A percentile compares a stretch with the other conserved stretches of the same genome.
Conservation (phyloP, 2,888 invertebrate genomes). For the Nomada fucata region DNA sequence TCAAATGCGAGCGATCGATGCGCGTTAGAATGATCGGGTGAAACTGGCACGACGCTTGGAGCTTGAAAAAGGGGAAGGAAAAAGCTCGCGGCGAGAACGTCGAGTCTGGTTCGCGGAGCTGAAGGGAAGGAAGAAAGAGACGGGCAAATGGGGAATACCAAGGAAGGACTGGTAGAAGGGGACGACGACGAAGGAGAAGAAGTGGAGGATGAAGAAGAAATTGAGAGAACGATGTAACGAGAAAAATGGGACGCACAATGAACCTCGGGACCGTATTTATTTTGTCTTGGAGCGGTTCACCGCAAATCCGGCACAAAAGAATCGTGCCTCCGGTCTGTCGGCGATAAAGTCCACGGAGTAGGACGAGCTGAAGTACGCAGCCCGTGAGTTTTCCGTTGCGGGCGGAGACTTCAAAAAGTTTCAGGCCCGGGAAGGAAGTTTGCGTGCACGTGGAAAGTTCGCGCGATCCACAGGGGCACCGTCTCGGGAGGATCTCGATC, state of each 20-base stretch:
- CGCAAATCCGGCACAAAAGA: constrained; percentile 59
- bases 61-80: constrained; percentile 8
- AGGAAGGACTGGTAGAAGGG: neutral
- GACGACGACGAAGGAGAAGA: neutral
- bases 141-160: neutral
- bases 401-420: constrained; percentile 63
- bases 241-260: constrained; percentile 46
- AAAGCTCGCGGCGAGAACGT: constrained; percentile 15
- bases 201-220: neutral
- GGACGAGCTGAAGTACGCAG: constrained; percentile 41
- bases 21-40: constrained; percentile 55
- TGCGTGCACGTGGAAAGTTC: constrained; percentile 59
- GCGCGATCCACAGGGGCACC: constrained; percentile 26
- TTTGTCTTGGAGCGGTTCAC: constrained; percentile 54
- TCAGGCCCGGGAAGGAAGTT: constrained; percentile 21
- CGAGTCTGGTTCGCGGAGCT: neutral
- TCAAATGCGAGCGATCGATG: constrained; percentile 76
- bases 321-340: constrained; percentile 35
- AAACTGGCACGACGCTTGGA: constrained; percentile 30
- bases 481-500: constrained; percentile 26
- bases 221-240: constrained; percentile 28
- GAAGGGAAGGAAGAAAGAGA: neutral
- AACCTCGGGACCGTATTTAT: constrained; percentile 55
- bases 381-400: constrained; percentile 36
- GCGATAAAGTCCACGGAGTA: constrained; percentile 50